phyloP scores from a whole-genome alignment of 2,888 invertebrate genomes.

The Tetragonula carbonaria region DNA sequence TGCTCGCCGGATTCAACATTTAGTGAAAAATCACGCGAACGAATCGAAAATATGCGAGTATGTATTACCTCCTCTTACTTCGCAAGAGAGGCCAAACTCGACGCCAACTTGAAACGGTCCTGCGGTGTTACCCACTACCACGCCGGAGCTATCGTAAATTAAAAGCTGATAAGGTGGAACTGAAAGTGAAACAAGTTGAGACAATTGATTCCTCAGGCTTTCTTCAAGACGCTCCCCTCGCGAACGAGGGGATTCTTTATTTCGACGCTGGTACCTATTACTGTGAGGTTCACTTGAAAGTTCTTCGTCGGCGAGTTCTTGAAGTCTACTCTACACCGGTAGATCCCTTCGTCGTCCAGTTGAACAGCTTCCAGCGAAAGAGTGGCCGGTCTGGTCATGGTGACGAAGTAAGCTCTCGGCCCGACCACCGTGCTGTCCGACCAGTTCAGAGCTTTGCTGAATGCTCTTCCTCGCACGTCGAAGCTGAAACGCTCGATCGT shows the following conservation, averaged over 20 bases:
- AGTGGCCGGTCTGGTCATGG: slow-evolving; percentile 84
- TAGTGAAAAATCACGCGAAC: no score
- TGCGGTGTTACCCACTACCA: slow-evolving; percentile 83
- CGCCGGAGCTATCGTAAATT: slow-evolving; percentile 83
- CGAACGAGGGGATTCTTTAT: neutral
- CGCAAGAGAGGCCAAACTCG: slow-evolving; percentile 84
- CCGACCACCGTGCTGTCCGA: slow-evolving; percentile 85
- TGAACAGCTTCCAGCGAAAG: slow-evolving; percentile 85
- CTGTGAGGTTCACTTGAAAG: slow-evolving; percentile 85
- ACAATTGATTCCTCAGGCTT: no score
- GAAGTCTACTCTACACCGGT: slow-evolving; percentile 86
- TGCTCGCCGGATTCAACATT: no score
- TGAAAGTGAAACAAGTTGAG: slow-evolving; percentile 63
- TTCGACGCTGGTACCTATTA: slow-evolving; percentile 82
- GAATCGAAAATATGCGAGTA: no score
- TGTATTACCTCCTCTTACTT: slow-evolving; percentile 85
- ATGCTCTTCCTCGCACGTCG: slow-evolving; percentile 85
- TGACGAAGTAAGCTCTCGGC: slow-evolving; percentile 85
- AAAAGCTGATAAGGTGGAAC: slow-evolving; percentile 84
- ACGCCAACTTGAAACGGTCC: slow-evolving; percentile 85
- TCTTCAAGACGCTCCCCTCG: neutral
- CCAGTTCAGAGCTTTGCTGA: slow-evolving; percentile 85
- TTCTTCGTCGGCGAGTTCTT: slow-evolving; percentile 86
- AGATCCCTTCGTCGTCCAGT: slow-evolving; percentile 83
- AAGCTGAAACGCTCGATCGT: slow-evolving; percentile 76